Conservation (phyloP, 1,140 invertebrate genomes). For the Tetragnatha versicolor region DNA sequence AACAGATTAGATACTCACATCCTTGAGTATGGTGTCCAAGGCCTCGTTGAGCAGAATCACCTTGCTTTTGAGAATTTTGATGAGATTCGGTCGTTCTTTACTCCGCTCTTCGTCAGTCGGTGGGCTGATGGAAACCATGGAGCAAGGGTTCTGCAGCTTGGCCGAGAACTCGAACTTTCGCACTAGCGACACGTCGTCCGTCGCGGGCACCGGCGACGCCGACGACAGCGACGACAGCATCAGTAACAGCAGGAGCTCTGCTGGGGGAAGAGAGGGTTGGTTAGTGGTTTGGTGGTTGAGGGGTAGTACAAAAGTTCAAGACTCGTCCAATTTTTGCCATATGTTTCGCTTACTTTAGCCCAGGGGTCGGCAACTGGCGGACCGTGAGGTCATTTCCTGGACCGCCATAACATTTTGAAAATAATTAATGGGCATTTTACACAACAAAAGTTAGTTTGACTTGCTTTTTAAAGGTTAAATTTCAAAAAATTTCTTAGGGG, state of each 20-base stretch:
- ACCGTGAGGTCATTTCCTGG: no score
- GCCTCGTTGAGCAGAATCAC: constrained; percentile 25
- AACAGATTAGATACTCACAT: constrained; percentile 10
- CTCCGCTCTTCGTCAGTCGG: neutral
- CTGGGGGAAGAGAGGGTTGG: neutral
- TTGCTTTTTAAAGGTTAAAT: no score
- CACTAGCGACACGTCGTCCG: neutral
- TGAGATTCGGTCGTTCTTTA: neutral
- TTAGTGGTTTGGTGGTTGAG: no score
- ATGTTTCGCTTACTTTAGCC: no score
- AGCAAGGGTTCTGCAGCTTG: constrained; percentile 34
- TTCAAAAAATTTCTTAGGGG: no score
- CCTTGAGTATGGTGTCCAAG: constrained; percentile 15
- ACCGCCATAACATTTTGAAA: no score
- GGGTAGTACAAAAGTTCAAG: no score
- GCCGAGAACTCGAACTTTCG: constrained; percentile 9
- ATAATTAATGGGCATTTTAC: no score
- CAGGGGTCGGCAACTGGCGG: no score
- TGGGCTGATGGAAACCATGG: neutral
- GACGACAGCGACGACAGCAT: neutral
- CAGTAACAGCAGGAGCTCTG: neutral
- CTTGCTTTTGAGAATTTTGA: constrained; percentile 22
- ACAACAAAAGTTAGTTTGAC: no score
- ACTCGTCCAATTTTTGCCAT: no score
- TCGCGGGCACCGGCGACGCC: neutral